Percentiles rank a stretch among this genome's conserved stretches.
These are phyloP conservation scores for Chlamydotis undulata DNA, from an alignment of 2,113 vertebrate species.

Conservation along the genomic window DNA sequence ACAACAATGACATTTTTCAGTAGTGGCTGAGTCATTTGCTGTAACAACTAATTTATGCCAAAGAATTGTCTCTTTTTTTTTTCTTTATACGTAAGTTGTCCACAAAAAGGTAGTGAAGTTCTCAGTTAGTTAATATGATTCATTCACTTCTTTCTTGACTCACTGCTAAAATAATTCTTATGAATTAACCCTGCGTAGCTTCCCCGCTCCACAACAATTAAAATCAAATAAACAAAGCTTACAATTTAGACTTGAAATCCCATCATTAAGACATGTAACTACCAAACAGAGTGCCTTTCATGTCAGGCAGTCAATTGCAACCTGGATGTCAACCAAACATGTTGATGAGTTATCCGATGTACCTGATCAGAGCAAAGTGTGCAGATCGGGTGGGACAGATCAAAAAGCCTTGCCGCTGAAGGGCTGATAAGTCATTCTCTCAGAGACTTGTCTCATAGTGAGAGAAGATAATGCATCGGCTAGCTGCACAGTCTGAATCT, in stretches of 20 bases:
- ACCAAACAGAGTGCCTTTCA: not conserved
- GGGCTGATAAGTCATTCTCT: not conserved
- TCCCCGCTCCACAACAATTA: not conserved
- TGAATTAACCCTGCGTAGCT: not conserved
- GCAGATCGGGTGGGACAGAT: not conserved
- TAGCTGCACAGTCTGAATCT: not conserved
- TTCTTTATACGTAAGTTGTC: conserved; percentile 33
- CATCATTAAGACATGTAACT: conserved; percentile 13
- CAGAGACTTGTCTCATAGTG: not conserved
- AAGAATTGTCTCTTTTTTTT: conserved; percentile 3
- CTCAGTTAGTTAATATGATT: conserved; percentile 47
- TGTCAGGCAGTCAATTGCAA: not conserved
- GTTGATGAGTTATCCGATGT: not conserved
- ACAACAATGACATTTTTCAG: conserved; percentile 48
- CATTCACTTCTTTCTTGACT: conserved; percentile 29
- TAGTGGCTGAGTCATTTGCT: conserved; percentile 46
- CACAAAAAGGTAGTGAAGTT: conserved; percentile 34
- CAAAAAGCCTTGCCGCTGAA: not conserved
- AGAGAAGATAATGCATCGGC: not conserved
- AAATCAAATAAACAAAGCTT: conserved; percentile 26
- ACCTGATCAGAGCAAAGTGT: not conserved
- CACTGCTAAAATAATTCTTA: conserved; percentile 20
- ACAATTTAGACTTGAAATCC: not conserved
- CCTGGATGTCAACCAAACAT: not conserved
- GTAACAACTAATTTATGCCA: conserved; percentile 46